Percentiles rank a stretch among this genome's conserved stretches.
These are phyloP conservation scores for Zaprionus capensis DNA, from an alignment of 1,140 invertebrate species.

Conservation along the genomic window DNA sequence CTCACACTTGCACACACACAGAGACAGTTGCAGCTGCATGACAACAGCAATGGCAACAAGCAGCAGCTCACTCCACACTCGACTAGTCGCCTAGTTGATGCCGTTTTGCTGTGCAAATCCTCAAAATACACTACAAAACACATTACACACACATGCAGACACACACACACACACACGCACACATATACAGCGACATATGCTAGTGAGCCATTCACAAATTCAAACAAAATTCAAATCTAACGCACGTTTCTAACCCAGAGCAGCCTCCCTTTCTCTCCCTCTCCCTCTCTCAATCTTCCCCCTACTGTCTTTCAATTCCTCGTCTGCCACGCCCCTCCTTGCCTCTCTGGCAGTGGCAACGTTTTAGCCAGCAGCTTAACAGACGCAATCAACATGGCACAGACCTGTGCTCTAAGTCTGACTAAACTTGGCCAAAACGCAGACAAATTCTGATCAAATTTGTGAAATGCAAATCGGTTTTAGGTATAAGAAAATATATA, in stretches of 20 bases:
- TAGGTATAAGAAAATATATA: neutral
- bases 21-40: constrained; percentile 26
- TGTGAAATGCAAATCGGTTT: neutral
- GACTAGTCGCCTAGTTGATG: constrained; percentile 29
- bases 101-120: constrained; percentile 78
- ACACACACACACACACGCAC: constrained; percentile 10
- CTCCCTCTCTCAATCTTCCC: neutral
- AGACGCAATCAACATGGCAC: constrained; percentile 11
- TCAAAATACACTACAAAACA: constrained; percentile 79
- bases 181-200: constrained; percentile 7
- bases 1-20: constrained; percentile 15
- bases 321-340: neutral
- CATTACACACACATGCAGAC: constrained; percentile 60
- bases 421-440: neutral
- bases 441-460: neutral
- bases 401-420: constrained; percentile 3
- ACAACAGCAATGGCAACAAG: constrained; percentile 10
- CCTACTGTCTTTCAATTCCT: constrained; percentile 16
- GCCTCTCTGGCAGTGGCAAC: neutral
- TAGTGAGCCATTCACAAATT: constrained; percentile 57
- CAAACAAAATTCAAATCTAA: constrained; percentile 74
- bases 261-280: constrained; percentile 3
- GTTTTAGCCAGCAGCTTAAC: constrained; percentile 44
- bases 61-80: constrained; percentile 46
- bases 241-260: constrained; percentile 30